Percentiles rank a stretch among this genome's conserved stretches.
Evolutionary conservation across 2,888 invertebrate genomes (phyloP).

Genomic region (Erynnis tages): DNA sequence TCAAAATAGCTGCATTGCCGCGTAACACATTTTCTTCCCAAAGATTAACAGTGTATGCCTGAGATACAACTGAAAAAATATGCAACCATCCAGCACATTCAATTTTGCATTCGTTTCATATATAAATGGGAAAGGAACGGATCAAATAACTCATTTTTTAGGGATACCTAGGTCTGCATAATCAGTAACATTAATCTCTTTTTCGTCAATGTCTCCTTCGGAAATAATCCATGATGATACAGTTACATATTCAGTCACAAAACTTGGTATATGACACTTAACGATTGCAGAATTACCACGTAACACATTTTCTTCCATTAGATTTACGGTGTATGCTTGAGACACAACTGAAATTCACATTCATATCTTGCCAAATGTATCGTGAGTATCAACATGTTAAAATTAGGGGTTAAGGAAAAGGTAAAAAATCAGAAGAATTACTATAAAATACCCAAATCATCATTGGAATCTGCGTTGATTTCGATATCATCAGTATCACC

Average conservation of each 20-base stretch:
- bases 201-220: slow-evolving; percentile 82
- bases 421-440: slow-evolving; percentile 4
- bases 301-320: slow-evolving; percentile 95
- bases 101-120: not conserved
- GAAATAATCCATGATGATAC: slow-evolving; percentile 94
- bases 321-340: slow-evolving; percentile 92
- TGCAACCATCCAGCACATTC: not conserved
- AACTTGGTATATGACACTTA: slow-evolving; percentile 96
- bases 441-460: slow-evolving; percentile 60
- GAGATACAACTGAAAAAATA: slow-evolving; percentile 88
- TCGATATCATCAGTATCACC: slow-evolving; percentile 72
- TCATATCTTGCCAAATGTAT: slow-evolving; percentile 11
- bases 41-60: slow-evolving; percentile 93
- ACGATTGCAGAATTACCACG: slow-evolving; percentile 94
- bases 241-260: slow-evolving; percentile 94
- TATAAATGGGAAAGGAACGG: slow-evolving; percentile 27
- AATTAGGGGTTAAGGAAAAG: slow-evolving; percentile 25
- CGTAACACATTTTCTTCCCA: slow-evolving; percentile 96
- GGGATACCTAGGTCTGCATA: slow-evolving; percentile 61
- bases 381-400: slow-evolving; percentile 1
- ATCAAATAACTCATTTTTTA: not conserved
- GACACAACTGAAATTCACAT: slow-evolving; percentile 91
- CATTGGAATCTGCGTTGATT: slow-evolving; percentile 67
- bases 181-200: slow-evolving; percentile 64
- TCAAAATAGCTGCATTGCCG: slow-evolving; percentile 94